These are phyloP conservation scores for Fopius arisanus DNA, from an alignment of 1,140 invertebrate species.

Conservation along the genomic window DNA sequence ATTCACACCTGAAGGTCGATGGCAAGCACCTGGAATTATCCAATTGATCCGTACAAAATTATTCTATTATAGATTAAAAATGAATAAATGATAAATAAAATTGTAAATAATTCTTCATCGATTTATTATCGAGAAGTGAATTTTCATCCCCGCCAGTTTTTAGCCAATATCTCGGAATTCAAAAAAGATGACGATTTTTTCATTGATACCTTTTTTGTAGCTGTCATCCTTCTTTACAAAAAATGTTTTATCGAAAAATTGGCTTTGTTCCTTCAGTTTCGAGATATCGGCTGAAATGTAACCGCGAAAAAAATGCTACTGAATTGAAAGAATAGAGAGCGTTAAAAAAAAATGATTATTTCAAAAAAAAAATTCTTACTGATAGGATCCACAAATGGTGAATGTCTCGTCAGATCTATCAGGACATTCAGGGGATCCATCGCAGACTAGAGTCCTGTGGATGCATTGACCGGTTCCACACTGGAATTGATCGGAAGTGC, in stretches of 20 bases:
- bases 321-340: background rate
- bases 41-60: conserved; percentile 12
- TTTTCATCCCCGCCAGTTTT: too few relatives aligned
- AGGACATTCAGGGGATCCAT: conserved; percentile 66
- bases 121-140: too few relatives aligned
- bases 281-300: too few relatives aligned
- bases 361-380: conserved; percentile 34
- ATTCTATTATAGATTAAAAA: conserved; percentile 21
- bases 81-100: conserved; percentile 19
- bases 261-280: too few relatives aligned
- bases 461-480: conserved; percentile 59
- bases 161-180: too few relatives aligned
- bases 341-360: background rate
- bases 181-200: too few relatives aligned
- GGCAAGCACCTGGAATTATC: conserved; percentile 53
- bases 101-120: too few relatives aligned
- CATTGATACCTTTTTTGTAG: too few relatives aligned
- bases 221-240: too few relatives aligned
- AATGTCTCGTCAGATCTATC: conserved; percentile 70
- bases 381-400: conserved; percentile 57
- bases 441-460: conserved; percentile 52
- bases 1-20: conserved; percentile 68
- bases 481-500: conserved; percentile 39
- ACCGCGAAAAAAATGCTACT: background rate
- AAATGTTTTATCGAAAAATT: too few relatives aligned